Evolutionary conservation across 2,797 vertebrate genomes (phyloP).

Genomic region (Sebastolobus alascanus): DNA sequence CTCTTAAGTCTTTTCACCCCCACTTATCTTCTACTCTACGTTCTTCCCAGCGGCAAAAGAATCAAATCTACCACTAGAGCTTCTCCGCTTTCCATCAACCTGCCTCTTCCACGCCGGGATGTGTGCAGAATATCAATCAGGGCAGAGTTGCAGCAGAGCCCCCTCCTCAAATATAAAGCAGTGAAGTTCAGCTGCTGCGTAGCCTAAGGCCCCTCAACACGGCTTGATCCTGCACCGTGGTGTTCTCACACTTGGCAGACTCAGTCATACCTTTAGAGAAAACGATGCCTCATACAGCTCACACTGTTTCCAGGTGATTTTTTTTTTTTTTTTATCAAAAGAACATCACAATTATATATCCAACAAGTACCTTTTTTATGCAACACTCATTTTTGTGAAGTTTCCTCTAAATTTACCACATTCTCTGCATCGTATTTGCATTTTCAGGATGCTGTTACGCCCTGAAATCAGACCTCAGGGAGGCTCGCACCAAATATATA

Average conservation of each 20-base stretch:
- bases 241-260: slow-evolving; percentile 74
- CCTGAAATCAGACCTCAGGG: neutral
- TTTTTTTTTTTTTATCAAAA: slow-evolving; percentile 28
- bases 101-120: slow-evolving; percentile 57
- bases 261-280: slow-evolving; percentile 63
- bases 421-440: neutral
- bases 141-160: slow-evolving; percentile 61
- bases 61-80: slow-evolving; percentile 52
- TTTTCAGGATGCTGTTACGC: neutral
- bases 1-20: slow-evolving; percentile 40
- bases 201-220: slow-evolving; percentile 64
- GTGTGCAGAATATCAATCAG: slow-evolving; percentile 79
- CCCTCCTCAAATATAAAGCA: slow-evolving; percentile 64
- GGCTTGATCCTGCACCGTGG: slow-evolving; percentile 61
- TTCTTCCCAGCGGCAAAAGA: slow-evolving; percentile 63
- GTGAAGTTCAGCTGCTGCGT: slow-evolving; percentile 68
- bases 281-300: slow-evolving; percentile 40
- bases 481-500: neutral
- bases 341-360: slow-evolving; percentile 22
- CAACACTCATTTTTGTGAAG: neutral
- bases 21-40: slow-evolving; percentile 55
- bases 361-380: neutral
- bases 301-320: slow-evolving; percentile 45
- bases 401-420: neutral
- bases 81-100: slow-evolving; percentile 64